Percentiles rank a stretch among this genome's conserved stretches.
Conservation (phyloP, 2,113 vertebrate genomes). For the Notothenia rossii region DNA sequence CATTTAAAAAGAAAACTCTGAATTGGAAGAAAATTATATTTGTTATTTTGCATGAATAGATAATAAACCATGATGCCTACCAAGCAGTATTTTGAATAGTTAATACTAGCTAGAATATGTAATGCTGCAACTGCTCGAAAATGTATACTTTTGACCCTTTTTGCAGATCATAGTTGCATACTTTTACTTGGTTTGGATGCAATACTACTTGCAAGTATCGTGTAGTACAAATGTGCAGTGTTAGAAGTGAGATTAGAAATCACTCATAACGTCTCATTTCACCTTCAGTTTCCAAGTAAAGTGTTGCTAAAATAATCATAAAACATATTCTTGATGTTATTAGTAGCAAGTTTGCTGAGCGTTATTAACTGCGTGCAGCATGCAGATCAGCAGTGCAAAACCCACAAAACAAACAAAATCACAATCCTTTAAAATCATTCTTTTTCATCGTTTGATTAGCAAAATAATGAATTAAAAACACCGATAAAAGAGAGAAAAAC, state of each 20-base stretch:
- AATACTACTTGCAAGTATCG: too few relatives aligned
- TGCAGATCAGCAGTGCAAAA: constrained; percentile 51
- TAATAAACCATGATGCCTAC: too few relatives aligned
- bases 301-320: constrained; percentile 9
- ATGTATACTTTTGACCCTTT: too few relatives aligned
- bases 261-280: constrained; percentile 43
- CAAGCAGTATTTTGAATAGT: too few relatives aligned
- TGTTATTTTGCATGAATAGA: too few relatives aligned
- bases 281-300: constrained; percentile 28
- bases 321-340: neutral
- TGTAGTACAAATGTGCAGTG: too few relatives aligned
- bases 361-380: constrained; percentile 34
- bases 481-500: constrained; percentile 25
- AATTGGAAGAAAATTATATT: too few relatives aligned
- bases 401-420: neutral
- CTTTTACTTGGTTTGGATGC: too few relatives aligned
- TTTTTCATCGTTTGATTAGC: constrained; percentile 51
- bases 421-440: neutral
- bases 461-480: constrained; percentile 52
- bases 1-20: too few relatives aligned
- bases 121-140: too few relatives aligned
- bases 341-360: constrained; percentile 9
- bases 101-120: too few relatives aligned
- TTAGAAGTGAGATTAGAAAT: neutral
- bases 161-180: too few relatives aligned